phyloP scores from a whole-genome alignment of 2,113 vertebrate species.

The Nymphicus hollandicus region DNA sequence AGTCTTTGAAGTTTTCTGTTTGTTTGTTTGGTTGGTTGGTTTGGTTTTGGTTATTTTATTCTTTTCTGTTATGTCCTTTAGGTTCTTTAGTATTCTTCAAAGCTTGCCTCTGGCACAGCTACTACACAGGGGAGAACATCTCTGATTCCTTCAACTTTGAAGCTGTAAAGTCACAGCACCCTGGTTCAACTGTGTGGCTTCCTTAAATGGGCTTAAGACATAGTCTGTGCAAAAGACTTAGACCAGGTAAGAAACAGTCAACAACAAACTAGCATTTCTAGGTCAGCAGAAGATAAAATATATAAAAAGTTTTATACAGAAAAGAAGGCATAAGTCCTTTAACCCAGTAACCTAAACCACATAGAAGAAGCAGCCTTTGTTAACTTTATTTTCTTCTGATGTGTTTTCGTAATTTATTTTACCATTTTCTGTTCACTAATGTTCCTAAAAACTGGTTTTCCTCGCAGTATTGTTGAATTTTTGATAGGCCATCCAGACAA shows the following conservation, averaged over 20 bases:
- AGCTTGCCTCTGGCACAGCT: not conserved
- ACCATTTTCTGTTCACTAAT: not conserved
- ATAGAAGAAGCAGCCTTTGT: not conserved
- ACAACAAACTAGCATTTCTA: not conserved
- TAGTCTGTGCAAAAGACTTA: not conserved
- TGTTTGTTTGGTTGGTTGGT: fast-evolving
- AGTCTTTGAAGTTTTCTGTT: not conserved
- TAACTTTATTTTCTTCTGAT: not conserved
- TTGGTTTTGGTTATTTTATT: too few relatives aligned
- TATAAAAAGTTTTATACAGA: not conserved
- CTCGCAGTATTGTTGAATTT: not conserved
- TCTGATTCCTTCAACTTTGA: not conserved
- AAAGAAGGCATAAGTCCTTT: not conserved
- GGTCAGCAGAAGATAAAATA: not conserved
- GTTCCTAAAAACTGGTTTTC: not conserved
- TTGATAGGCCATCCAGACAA: not conserved
- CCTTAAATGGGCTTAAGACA: not conserved
- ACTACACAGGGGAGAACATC: not conserved
- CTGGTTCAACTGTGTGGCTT: not conserved
- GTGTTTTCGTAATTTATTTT: not conserved
- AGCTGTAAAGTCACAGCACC: not conserved
- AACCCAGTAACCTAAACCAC: not conserved
- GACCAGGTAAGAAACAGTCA: not conserved
- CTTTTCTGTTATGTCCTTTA: not conserved
- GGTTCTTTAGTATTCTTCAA: not conserved